These are phyloP conservation scores for Napeogenes sylphis DNA, from an alignment of 2,888 invertebrate species.

Conservation along the genomic window DNA sequence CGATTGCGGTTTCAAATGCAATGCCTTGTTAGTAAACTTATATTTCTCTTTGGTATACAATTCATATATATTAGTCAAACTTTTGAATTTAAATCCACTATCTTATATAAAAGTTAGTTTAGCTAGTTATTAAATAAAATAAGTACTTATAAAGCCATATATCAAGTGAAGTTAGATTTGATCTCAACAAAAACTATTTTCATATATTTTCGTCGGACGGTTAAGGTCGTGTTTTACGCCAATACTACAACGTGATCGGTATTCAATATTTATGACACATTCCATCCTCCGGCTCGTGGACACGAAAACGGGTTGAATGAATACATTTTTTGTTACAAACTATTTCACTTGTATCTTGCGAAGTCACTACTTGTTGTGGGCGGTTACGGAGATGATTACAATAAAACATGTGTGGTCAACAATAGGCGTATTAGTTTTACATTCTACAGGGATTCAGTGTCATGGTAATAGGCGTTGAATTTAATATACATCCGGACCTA, in stretches of 20 bases:
- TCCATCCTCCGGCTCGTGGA: conserved; percentile 27
- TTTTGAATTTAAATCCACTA: too few species aligned
- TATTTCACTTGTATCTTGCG: conserved; percentile 52
- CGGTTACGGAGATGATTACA: conserved; percentile 33
- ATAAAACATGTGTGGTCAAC: conserved; percentile 7
- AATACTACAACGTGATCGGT: conserved; percentile 30
- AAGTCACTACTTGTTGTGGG: conserved; percentile 47
- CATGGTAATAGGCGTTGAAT: not conserved
- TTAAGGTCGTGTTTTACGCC: conserved; percentile 22
- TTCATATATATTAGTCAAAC: too few species aligned
- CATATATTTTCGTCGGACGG: conserved; percentile 6
- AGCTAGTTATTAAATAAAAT: too few species aligned
- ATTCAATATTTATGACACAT: conserved; percentile 35
- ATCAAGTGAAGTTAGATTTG: too few species aligned
- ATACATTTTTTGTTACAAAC: conserved; percentile 51
- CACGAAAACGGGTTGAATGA: conserved; percentile 45
- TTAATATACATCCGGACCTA: not conserved
- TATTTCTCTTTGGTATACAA: too few species aligned
- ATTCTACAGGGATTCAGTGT: not conserved
- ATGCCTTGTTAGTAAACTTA: not conserved
- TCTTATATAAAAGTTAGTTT: too few species aligned
- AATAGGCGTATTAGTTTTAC: conserved; percentile 4
- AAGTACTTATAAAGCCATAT: too few species aligned
- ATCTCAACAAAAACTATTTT: not conserved
- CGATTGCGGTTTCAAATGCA: conserved; percentile 32